These are phyloP conservation scores for Heliconius himera DNA, from an alignment of 1,140 invertebrate genomes.

Conservation along the genomic window DNA sequence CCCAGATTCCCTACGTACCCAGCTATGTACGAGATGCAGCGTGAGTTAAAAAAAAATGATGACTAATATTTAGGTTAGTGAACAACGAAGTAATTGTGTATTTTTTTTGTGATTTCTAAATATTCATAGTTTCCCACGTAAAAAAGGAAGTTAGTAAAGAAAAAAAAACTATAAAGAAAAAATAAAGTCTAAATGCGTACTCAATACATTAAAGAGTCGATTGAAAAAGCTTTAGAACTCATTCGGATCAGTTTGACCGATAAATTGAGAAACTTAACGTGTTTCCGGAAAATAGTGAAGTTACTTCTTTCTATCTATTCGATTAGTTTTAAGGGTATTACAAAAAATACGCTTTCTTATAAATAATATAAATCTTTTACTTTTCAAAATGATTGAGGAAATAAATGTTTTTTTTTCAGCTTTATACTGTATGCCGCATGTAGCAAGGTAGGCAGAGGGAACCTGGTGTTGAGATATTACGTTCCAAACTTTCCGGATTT, in stretches of 20 bases:
- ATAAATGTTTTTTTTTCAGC: background rate
- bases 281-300: background rate
- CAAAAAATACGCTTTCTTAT: background rate
- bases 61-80: no score
- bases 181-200: background rate
- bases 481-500: no score
- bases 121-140: no score
- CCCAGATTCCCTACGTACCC: no score
- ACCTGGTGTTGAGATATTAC: no score
- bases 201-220: background rate
- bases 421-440: no score
- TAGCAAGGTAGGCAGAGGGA: no score
- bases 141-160: background rate
- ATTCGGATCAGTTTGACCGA: conserved; percentile 70
- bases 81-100: no score
- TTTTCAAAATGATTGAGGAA: background rate
- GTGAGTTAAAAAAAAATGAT: no score
- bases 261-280: conserved; percentile 56
- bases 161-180: background rate
- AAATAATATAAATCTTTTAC: background rate
- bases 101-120: no score
- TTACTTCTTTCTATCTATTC: background rate
- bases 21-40: fast-evolving
- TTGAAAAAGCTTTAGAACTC: conserved; percentile 26
- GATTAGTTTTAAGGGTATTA: background rate